These are phyloP conservation scores for Drosophila obscura DNA, from an alignment of 1,140 invertebrate species.

Conservation along the genomic window DNA sequence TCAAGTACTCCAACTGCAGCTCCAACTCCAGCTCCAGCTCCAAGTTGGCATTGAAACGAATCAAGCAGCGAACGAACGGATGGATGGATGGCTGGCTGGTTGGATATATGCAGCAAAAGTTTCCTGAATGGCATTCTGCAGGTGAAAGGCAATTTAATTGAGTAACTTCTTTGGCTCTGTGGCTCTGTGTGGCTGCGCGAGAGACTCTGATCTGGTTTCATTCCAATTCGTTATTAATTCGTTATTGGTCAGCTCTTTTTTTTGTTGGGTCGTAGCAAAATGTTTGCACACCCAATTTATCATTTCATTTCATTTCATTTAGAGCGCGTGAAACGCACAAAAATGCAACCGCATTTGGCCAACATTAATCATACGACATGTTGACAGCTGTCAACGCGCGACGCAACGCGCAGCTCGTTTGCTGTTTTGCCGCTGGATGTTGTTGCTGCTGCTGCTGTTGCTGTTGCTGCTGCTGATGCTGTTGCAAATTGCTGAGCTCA, in stretches of 20 bases:
- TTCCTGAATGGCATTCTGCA: slow-evolving; percentile 45
- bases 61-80: slow-evolving; percentile 24
- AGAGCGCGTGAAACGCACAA: slow-evolving; percentile 47
- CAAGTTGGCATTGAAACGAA: neutral
- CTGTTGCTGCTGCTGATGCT: slow-evolving; percentile 9
- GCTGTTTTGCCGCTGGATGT: slow-evolving; percentile 17
- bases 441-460: slow-evolving; percentile 20
- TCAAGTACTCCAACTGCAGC: slow-evolving; percentile 1
- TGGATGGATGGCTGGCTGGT: too few species aligned
- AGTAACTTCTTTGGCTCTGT: slow-evolving; percentile 23
- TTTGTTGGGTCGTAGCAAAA: slow-evolving; percentile 19
- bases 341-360: slow-evolving; percentile 69
- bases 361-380: slow-evolving; percentile 80
- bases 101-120: slow-evolving; percentile 39
- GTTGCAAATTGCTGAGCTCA: slow-evolving; percentile 27
- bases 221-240: slow-evolving; percentile 47
- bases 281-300: slow-evolving; percentile 62
- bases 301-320: slow-evolving; percentile 49
- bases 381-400: slow-evolving; percentile 76
- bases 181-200: too few species aligned
- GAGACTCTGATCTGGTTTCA: too few species aligned
- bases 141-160: slow-evolving; percentile 63
- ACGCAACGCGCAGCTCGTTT: neutral
- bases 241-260: slow-evolving; percentile 34
- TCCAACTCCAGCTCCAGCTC: slow-evolving; percentile 46